Evolutionary conservation across 2,888 invertebrate genomes (phyloP).

Genomic region (Ceraclea dissimilis): DNA sequence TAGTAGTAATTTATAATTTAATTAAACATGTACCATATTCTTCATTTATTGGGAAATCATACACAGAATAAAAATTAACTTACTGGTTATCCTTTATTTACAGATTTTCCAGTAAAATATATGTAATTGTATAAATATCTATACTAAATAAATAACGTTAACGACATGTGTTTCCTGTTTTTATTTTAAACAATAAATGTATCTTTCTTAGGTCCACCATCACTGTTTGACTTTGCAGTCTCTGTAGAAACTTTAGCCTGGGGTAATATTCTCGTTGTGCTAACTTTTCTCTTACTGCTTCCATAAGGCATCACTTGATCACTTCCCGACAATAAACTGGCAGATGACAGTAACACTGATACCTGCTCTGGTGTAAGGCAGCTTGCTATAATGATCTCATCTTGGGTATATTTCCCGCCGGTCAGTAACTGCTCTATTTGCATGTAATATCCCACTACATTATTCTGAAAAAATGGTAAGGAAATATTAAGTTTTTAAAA

Average conservation of each 20-base stretch:
- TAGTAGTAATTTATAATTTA: constrained; percentile 9
- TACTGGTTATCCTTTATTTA: background rate
- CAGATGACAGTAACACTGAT: constrained; percentile 77
- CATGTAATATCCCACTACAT: constrained; percentile 80
- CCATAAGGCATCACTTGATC: constrained; percentile 44
- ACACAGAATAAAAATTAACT: background rate
- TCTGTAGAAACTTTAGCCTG: constrained; percentile 1
- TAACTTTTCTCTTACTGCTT: constrained; percentile 34
- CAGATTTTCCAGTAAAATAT: background rate
- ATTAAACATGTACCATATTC: background rate
- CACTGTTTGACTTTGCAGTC: constrained; percentile 4
- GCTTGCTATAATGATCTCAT: constrained; percentile 76
- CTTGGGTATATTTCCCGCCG: constrained; percentile 68
- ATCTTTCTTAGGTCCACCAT: constrained; percentile 14
- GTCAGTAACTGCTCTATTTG: constrained; percentile 72
- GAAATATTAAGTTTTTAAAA: too few species aligned
- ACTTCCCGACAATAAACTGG: constrained; percentile 55
- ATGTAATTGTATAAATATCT: constrained; percentile 7
- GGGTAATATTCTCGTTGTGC: constrained; percentile 25
- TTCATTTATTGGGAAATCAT: background rate
- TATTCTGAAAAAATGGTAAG: constrained; percentile 63
- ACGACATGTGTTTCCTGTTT: background rate
- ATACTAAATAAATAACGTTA: constrained; percentile 15
- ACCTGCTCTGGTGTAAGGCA: constrained; percentile 93
- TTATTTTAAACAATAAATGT: constrained; percentile 20